phyloP scores from a whole-genome alignment of 2,888 invertebrate species.

The Epinotia brunnichana region DNA sequence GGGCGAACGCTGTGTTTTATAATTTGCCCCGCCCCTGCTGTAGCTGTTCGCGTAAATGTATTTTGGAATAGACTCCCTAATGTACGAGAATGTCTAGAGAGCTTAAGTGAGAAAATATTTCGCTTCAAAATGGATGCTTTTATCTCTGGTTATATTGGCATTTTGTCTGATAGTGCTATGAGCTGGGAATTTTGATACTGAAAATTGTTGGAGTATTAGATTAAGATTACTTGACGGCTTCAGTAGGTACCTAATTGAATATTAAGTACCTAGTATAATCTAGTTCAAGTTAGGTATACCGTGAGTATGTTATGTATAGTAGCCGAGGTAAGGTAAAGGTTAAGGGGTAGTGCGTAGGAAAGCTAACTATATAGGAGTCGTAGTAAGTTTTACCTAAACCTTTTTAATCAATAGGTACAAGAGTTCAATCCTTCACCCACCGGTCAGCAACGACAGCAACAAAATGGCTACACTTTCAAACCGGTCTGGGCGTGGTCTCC shows the following conservation, averaged over 20 bases:
- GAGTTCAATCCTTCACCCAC: not conserved
- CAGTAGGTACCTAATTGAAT: slow-evolving; percentile 12
- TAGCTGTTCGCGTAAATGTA: slow-evolving; percentile 64
- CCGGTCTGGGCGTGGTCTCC: slow-evolving; percentile 15
- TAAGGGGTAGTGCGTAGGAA: too few species aligned
- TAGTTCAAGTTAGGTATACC: too few species aligned
- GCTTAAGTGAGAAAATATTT: slow-evolving; percentile 53
- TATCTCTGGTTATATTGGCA: slow-evolving; percentile 61
- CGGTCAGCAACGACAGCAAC: not conserved
- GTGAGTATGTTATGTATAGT: too few species aligned
- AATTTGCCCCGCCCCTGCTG: slow-evolving; percentile 65
- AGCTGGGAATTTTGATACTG: slow-evolving; percentile 52
- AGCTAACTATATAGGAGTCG: not conserved
- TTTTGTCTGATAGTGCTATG: slow-evolving; percentile 63
- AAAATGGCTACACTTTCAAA: not conserved
- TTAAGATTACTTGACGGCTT: slow-evolving; percentile 14
- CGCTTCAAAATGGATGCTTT: slow-evolving; percentile 66
- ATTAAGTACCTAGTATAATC: not conserved
- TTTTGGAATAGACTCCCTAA: slow-evolving; percentile 73
- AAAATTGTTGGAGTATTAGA: slow-evolving; percentile 44
- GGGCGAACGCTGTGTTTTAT: slow-evolving; percentile 75
- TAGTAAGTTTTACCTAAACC: not conserved
- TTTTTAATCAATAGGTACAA: not conserved
- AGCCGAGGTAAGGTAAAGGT: too few species aligned
- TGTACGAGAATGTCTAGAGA: slow-evolving; percentile 71